A percentile compares a stretch with the other conserved stretches of the same genome.
phyloP scores from a whole-genome alignment of 2,113 vertebrate genomes.

The Accipiter cooperii region DNA sequence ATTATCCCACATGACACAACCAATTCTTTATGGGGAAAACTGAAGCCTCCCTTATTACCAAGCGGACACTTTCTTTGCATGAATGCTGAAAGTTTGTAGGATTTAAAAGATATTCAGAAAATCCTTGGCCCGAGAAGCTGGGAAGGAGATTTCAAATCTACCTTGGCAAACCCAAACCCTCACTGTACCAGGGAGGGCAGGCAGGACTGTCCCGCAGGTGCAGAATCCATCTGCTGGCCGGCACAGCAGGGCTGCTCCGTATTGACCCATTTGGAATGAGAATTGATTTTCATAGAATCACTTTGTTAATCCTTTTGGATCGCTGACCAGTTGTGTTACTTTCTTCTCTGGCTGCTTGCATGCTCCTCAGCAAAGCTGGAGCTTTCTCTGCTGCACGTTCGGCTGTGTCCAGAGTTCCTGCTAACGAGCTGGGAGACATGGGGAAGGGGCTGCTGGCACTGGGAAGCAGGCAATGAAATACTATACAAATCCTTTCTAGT shows the following conservation, averaged over 20 bases:
- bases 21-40: background rate
- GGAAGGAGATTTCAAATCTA: background rate
- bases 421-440: background rate
- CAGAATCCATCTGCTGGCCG: rapidly evolving
- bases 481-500: slow-evolving; percentile 46
- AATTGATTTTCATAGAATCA: background rate
- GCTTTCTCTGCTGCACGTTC: background rate
- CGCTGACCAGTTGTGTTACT: background rate
- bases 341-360: slow-evolving; percentile 8
- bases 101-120: background rate
- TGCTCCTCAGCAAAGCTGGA: background rate
- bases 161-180: background rate
- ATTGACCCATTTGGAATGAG: background rate
- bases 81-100: background rate
- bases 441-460: background rate
- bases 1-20: rapidly evolving
- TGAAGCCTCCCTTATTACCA: background rate
- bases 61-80: background rate
- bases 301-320: background rate
- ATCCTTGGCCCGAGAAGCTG: background rate
- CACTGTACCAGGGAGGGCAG: rapidly evolving
- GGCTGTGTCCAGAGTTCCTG: background rate
- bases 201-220: background rate
- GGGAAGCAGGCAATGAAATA: slow-evolving; percentile 1
- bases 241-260: background rate